phyloP scores from a whole-genome alignment of 2,797 vertebrate species.

The Lepidocolaptes lacrymiger region DNA sequence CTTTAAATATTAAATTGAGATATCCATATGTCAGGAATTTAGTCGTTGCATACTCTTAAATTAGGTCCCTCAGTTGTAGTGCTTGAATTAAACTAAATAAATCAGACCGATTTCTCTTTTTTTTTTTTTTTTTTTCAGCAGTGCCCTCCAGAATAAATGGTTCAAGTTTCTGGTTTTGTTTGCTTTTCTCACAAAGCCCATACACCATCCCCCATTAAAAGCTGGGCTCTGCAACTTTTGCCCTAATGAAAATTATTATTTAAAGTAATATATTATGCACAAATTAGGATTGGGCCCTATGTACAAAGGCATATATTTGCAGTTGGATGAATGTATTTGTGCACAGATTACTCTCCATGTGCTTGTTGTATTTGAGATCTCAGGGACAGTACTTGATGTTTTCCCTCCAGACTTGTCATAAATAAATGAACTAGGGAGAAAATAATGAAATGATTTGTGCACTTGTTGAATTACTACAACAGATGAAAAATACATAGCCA shows the following conservation, averaged over 20 bases:
- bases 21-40: background rate
- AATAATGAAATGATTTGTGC: background rate
- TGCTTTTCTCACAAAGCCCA: background rate
- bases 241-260: background rate
- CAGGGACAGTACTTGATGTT: background rate
- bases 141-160: background rate
- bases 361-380: background rate
- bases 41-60: background rate
- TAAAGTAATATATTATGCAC: background rate
- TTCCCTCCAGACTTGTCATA: slow-evolving; percentile 7
- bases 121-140: background rate
- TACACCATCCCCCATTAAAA: background rate
- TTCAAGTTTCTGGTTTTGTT: background rate
- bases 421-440: slow-evolving; percentile 39
- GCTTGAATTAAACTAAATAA: slow-evolving; percentile 15
- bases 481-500: slow-evolving; percentile 15
- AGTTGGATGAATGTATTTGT: background rate
- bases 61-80: background rate
- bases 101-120: background rate
- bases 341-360: background rate
- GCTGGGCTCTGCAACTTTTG: background rate
- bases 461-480: background rate
- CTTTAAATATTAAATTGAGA: background rate
- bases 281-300: background rate
- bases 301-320: background rate